A percentile compares a stretch with the other conserved stretches of the same genome.
Conservation (phyloP, 2,113 vertebrate genomes). For the Meles meles region DNA sequence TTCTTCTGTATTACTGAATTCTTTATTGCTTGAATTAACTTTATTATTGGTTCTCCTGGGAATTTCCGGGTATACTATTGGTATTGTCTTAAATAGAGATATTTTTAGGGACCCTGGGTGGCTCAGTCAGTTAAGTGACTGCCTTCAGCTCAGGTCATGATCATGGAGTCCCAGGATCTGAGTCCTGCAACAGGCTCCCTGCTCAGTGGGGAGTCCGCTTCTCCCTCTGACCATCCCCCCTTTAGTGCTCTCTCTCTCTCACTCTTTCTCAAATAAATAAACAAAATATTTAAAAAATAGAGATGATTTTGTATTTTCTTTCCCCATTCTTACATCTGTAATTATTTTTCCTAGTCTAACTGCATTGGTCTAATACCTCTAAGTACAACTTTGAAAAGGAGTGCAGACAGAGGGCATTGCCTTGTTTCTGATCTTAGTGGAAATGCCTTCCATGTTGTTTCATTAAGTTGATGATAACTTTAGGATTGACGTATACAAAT, state of each 20-base stretch:
- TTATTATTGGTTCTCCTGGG: neutral
- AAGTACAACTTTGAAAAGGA: neutral
- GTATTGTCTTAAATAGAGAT: neutral
- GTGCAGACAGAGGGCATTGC: neutral
- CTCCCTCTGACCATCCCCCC: too few species aligned
- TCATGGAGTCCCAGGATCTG: too few species aligned
- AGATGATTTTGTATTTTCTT: neutral
- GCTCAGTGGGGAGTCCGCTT: too few species aligned
- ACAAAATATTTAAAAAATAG: neutral
- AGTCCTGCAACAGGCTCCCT: too few species aligned
- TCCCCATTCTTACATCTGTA: neutral
- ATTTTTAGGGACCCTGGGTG: neutral
- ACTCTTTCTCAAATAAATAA: too few species aligned
- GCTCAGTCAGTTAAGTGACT: neutral
- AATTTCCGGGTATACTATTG: neutral
- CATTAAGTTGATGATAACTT: neutral
- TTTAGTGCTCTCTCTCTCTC: too few species aligned
- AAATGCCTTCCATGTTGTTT: neutral
- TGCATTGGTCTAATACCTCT: neutral
- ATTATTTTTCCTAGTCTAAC: neutral
- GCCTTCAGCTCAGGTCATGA: too few species aligned
- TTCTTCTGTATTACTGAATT: neutral
- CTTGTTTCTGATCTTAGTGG: neutral
- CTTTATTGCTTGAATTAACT: neutral
- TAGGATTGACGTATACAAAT: neutral